Evolutionary conservation across 2,888 invertebrate genomes (phyloP).

Genomic region (Chaetoderma sp.): DNA sequence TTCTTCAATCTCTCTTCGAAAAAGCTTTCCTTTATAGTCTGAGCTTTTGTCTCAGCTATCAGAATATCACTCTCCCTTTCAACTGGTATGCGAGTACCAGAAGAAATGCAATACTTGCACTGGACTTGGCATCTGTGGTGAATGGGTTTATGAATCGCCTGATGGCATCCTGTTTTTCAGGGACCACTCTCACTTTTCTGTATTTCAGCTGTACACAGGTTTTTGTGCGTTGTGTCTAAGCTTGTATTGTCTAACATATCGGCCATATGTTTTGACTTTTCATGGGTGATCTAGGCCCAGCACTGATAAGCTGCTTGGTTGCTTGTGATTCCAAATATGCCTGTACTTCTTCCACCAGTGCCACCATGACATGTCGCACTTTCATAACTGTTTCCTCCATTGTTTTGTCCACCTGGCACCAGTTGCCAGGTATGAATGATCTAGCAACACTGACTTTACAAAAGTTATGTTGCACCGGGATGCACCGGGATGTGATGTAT

Average conservation of each 20-base stretch:
- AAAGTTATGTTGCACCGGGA: slow-evolving; percentile 19
- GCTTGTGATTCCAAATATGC: slow-evolving; percentile 25
- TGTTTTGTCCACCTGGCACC: slow-evolving; percentile 38
- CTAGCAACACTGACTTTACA: slow-evolving; percentile 40
- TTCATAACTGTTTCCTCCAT: slow-evolving; percentile 30
- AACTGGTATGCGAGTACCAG: slow-evolving; percentile 18
- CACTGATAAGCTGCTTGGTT: slow-evolving; percentile 36
- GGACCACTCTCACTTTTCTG: slow-evolving; percentile 25
- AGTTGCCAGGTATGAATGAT: slow-evolving; percentile 39
- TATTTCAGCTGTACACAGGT: slow-evolving; percentile 33
- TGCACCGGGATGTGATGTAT: slow-evolving; percentile 35
- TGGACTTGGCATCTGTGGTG: slow-evolving; percentile 18
- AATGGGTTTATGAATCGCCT: slow-evolving; percentile 35
- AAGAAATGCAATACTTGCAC: slow-evolving; percentile 24
- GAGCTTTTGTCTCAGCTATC: too few species aligned
- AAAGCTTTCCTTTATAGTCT: too few species aligned
- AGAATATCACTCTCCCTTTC: slow-evolving; percentile 4
- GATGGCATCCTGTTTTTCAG: slow-evolving; percentile 22
- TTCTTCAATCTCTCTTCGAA: slow-evolving; percentile 18
- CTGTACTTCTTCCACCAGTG: slow-evolving; percentile 29
- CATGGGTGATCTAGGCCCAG: slow-evolving; percentile 31
- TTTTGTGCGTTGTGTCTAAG: slow-evolving; percentile 20
- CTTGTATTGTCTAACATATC: slow-evolving; percentile 25
- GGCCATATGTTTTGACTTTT: slow-evolving; percentile 23
- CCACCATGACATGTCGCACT: too few species aligned